Percentiles rank a stretch among this genome's conserved stretches.
phyloP scores from a whole-genome alignment of 2,888 invertebrate species.

The Dendrolimus pini region DNA sequence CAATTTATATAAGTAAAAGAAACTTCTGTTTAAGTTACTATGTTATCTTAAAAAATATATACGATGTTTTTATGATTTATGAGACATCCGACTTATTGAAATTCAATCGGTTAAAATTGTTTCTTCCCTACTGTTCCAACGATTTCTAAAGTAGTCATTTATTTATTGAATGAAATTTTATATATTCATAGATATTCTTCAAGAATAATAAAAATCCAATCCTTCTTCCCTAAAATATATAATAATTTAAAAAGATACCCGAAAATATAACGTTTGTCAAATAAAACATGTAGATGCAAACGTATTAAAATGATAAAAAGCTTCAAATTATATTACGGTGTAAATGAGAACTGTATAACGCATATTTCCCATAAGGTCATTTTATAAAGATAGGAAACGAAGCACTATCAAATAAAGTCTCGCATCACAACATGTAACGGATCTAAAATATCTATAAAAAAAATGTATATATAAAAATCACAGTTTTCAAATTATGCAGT shows the following conservation, averaged over 20 bases:
- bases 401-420: constrained; percentile 28
- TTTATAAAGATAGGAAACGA: background rate
- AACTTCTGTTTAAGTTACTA: too few species aligned
- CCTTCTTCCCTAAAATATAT: constrained; percentile 58
- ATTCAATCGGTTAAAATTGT: too few species aligned
- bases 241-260: constrained; percentile 48
- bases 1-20: too few species aligned
- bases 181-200: constrained; percentile 12
- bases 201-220: constrained; percentile 35
- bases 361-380: too few species aligned
- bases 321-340: constrained; percentile 44
- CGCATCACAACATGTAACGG: constrained; percentile 71
- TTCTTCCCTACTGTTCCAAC: too few species aligned
- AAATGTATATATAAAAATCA: constrained; percentile 72
- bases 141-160: too few species aligned
- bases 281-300: constrained; percentile 55
- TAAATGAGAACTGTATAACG: too few species aligned
- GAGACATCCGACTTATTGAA: too few species aligned
- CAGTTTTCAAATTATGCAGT: constrained; percentile 75
- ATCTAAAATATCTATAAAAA: constrained; percentile 66
- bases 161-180: constrained; percentile 1
- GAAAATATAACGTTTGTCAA: constrained; percentile 46
- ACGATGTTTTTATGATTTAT: too few species aligned
- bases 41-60: too few species aligned
- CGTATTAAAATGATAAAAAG: constrained; percentile 64